Base-by-base conservation (phyloP, 2,113 vertebrate genomes). In the Desmodus rotundus region DNA sequence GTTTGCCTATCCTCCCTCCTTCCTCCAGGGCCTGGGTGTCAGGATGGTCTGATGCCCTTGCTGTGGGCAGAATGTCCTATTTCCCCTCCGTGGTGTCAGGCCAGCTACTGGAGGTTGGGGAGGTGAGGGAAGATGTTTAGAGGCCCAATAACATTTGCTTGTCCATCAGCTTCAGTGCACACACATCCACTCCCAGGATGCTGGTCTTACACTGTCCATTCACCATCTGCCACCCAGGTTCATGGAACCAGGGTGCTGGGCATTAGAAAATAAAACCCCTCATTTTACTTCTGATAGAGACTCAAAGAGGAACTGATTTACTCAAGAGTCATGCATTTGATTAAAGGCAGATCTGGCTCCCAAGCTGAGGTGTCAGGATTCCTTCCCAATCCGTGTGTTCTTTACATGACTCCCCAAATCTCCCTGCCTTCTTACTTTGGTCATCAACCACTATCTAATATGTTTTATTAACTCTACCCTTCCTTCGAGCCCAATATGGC, bases 11-110 rank as follows among this genome's bases (percentile, higher is more conserved):
- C 95, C 74, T 74, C 52, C 31, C 90, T 81, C 0, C 85, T 94
- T 92, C 97, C 81, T 65, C 92, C 84, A 33, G 12, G 2, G 58
- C 95, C 94, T 95, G 92, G 96, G 94, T 85, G 74, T 91, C 91
- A 95, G 70, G 67, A 65, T 78, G 95, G 91, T 81, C 92, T 77
- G 28, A 56, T 43, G 63, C 84, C 61, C 92, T 95, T 88, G 84
- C 91, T 47, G 0, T 90, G 80, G 70, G 95, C 70, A 92, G 63
- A 97, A 93, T 92, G 95, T 92, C 82, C 87, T 36, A 22, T 41
- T 63, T 12, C 43, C 41, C 26, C 70, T 74, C 4, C 0, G 5
- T 63, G 33, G 19, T 22, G 28, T 89, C 45, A 89, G n/a, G 31
- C 47, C 50, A 43, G 92, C 28, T 4, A 3, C 12, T 33, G n/a